phyloP scores from a whole-genome alignment of 35 echinoderm and acorn worm genomes.

The Apostichopus japonicus region DNA sequence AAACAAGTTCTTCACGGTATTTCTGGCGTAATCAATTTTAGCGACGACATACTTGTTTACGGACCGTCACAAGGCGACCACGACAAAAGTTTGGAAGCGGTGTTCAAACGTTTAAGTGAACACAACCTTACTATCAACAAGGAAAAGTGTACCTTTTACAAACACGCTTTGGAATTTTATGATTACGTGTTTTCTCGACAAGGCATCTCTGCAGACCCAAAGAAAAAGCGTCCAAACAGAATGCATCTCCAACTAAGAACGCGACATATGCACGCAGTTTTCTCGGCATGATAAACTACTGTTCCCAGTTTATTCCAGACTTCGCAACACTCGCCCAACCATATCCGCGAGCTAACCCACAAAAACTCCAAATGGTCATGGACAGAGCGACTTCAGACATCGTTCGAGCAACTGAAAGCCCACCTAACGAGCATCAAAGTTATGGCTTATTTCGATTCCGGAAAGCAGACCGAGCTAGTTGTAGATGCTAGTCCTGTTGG shows the following conservation, averaged over 20 bases:
- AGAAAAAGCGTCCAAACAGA: slow-evolving; percentile 14
- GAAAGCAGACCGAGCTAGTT: slow-evolving; percentile 40
- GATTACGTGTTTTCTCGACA: background rate
- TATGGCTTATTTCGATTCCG: slow-evolving; percentile 60
- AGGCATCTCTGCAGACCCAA: slow-evolving; percentile 1
- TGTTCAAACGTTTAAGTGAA: slow-evolving; percentile 23
- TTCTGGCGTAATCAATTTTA: slow-evolving; percentile 42
- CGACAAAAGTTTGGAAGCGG: slow-evolving; percentile 10
- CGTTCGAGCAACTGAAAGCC: slow-evolving; percentile 54
- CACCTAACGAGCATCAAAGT: slow-evolving; percentile 44
- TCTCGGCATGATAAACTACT: slow-evolving; percentile 64
- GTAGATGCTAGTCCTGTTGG: slow-evolving; percentile 72
- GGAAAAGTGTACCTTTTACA: background rate
- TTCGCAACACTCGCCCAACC: slow-evolving; percentile 53
- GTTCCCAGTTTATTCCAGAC: slow-evolving; percentile 60
- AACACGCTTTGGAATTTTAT: background rate
- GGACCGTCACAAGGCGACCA: slow-evolving; percentile 46
- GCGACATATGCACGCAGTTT: slow-evolving; percentile 57
- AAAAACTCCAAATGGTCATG: slow-evolving; percentile 44
- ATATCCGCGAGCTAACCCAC: slow-evolving; percentile 45
- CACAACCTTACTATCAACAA: slow-evolving; percentile 47
- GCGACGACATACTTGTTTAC: slow-evolving; percentile 24
- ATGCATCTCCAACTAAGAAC: slow-evolving; percentile 32
- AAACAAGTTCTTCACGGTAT: slow-evolving; percentile 12
- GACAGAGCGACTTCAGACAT: slow-evolving; percentile 33